phyloP scores from a whole-genome alignment of 2,888 invertebrate genomes.

The Orchesellides sinensis region DNA sequence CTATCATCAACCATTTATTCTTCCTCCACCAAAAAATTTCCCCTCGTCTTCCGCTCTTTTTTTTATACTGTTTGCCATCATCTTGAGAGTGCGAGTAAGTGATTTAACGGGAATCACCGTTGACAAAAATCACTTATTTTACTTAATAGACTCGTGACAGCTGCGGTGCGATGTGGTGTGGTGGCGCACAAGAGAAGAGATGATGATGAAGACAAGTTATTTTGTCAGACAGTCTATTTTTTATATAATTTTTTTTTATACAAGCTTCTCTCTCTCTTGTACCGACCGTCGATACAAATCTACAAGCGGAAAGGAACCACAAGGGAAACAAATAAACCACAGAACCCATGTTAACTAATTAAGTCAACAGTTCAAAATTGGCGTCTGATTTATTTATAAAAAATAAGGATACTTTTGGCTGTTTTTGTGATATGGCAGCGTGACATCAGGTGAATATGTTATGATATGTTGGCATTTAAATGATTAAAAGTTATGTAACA shows the following conservation, averaged over 20 bases:
- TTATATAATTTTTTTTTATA: too few species aligned
- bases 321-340: not conserved
- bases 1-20: not conserved
- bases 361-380: too few species aligned
- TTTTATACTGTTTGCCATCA: conserved; percentile 39
- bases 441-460: too few species aligned
- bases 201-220: not conserved
- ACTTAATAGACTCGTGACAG: conserved; percentile 43
- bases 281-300: not conserved
- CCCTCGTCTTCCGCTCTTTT: conserved; percentile 25
- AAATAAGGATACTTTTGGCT: too few species aligned
- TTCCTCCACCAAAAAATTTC: conserved; percentile 10
- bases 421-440: too few species aligned
- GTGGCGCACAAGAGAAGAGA: conserved; percentile 1
- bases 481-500: too few species aligned
- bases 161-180: conserved; percentile 13
- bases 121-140: conserved; percentile 55
- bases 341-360: conserved; percentile 1
- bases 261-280: too few species aligned
- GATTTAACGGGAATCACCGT: conserved; percentile 50
- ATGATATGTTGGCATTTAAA: too few species aligned
- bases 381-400: too few species aligned
- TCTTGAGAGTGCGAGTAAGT: conserved; percentile 20
- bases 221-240: conserved; percentile 14
- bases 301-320: not conserved